phyloP scores from a whole-genome alignment of 2,888 invertebrate species.

The Conistra vaccinii region DNA sequence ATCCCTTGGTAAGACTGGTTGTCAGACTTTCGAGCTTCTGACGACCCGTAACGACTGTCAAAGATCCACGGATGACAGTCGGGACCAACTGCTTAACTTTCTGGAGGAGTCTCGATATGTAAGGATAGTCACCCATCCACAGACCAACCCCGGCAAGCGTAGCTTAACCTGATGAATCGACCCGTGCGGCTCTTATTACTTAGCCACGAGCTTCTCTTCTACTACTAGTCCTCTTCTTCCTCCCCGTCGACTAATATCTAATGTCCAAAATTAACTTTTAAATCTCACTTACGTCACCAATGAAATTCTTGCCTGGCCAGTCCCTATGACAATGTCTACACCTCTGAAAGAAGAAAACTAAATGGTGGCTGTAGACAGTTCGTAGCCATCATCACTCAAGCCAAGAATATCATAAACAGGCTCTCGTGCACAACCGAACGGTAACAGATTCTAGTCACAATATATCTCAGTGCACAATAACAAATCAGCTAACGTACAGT shows the following conservation, averaged over 20 bases:
- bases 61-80: too few relatives aligned
- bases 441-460: background rate
- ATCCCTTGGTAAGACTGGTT: too few relatives aligned
- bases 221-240: too few relatives aligned
- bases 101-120: too few relatives aligned
- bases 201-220: too few relatives aligned
- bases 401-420: background rate
- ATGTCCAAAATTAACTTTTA: background rate
- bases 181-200: too few relatives aligned
- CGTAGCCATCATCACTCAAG: background rate
- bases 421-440: background rate
- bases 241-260: background rate
- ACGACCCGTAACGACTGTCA: too few relatives aligned
- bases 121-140: too few relatives aligned
- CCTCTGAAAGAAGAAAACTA: background rate
- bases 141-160: too few relatives aligned
- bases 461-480: slow-evolving; percentile 24
- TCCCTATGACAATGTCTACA: background rate
- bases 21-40: too few relatives aligned
- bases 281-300: background rate
- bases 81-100: too few relatives aligned
- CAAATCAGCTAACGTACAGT: slow-evolving; percentile 20
- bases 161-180: too few relatives aligned
- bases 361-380: background rate
- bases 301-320: background rate